Base-by-base conservation (phyloP, 1,140 invertebrate species). In the Rhopalosiphum maidis region DNA sequence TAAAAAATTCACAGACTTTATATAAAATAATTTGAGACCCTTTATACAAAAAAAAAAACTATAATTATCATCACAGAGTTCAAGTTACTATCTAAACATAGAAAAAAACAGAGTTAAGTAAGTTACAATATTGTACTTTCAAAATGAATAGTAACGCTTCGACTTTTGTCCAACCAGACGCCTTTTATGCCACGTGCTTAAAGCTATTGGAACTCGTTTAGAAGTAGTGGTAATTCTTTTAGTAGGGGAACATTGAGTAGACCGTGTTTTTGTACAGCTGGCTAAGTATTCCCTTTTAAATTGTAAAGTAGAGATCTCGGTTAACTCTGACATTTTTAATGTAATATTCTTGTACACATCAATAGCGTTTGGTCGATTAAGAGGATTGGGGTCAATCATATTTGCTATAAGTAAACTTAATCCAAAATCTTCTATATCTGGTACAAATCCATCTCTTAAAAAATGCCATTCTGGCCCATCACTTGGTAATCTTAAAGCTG, bases 391-490 rank as follows among this genome's bases (percentile, higher is more conserved):
- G 11, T 92, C 91, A 23, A 92, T 92, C 91, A 92, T 92, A 92
- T 41, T 92, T 15, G 77, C 91, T 85, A 92, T 23, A 35, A 92
- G 46, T 37, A 85, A 51, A 92, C 91, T 92, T 18, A 92, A 51
- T 37, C 77, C 68, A 83, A 92, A 92, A 92, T 82, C 77, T 37
- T 92, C 91, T 37, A 92, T 92, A 85, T 92, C 91, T 3, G 91
- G 91, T 51, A 92, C 77, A 92, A 92, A 92, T 48, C 91, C 91
- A 90, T 97, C 95, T 88, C 98, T 96, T 54, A 98, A 96, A 46
- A 96, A 96, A 94, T 99, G 98, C 98, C 98, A 99, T 94, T 96
- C 96, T 1, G 97, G 96, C 2, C 98, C 98, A 95, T 99, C 99
- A 95, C 98, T 98, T 0, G 98, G 98, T 90, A 99, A 94, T 0